Percentiles rank a stretch among this genome's conserved stretches.
These are phyloP conservation scores for Rhadinocentrus ornatus DNA, from an alignment of 2,797 vertebrate species.

Conservation along the genomic window DNA sequence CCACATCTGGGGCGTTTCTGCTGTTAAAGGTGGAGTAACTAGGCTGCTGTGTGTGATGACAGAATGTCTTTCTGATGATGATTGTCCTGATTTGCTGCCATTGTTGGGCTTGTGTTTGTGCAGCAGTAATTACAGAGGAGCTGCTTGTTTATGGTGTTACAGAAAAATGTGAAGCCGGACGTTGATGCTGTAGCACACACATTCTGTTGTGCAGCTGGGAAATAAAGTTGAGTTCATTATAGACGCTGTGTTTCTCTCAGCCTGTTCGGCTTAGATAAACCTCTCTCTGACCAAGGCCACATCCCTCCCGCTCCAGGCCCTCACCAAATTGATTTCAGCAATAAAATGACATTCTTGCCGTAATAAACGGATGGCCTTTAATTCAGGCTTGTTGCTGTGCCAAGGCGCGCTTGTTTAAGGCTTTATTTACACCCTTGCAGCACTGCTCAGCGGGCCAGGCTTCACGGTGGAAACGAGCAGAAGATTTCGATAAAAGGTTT, in stretches of 20 bases:
- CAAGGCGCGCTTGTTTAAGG: constrained; percentile 88
- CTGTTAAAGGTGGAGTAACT: constrained; percentile 71
- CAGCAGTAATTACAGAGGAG: constrained; percentile 36
- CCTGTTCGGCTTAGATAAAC: constrained; percentile 92
- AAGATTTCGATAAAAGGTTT: constrained; percentile 79
- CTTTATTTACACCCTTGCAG: constrained; percentile 89
- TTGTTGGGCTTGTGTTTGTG: constrained; percentile 57
- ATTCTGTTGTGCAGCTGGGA: constrained; percentile 50
- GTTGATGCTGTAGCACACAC: constrained; percentile 12
- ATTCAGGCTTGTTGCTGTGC: constrained; percentile 85
- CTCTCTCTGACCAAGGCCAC: constrained; percentile 84
- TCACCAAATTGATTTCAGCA: constrained; percentile 90
- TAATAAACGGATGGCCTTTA: constrained; percentile 89
- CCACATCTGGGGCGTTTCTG: not conserved
- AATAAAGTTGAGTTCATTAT: constrained; percentile 87
- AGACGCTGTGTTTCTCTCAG: constrained; percentile 80
- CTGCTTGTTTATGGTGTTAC: constrained; percentile 33
- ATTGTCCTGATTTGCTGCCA: constrained; percentile 46
- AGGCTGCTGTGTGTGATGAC: constrained; percentile 44
- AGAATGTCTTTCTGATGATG: constrained; percentile 48
- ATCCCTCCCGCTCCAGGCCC: constrained; percentile 83
- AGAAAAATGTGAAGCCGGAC: constrained; percentile 19
- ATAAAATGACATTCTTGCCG: constrained; percentile 89
- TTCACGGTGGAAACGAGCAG: constrained; percentile 79
- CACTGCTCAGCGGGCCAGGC: constrained; percentile 64